Base-by-base conservation (phyloP, 2,888 invertebrate genomes). In the Caenorhabditis imperialis region DNA sequence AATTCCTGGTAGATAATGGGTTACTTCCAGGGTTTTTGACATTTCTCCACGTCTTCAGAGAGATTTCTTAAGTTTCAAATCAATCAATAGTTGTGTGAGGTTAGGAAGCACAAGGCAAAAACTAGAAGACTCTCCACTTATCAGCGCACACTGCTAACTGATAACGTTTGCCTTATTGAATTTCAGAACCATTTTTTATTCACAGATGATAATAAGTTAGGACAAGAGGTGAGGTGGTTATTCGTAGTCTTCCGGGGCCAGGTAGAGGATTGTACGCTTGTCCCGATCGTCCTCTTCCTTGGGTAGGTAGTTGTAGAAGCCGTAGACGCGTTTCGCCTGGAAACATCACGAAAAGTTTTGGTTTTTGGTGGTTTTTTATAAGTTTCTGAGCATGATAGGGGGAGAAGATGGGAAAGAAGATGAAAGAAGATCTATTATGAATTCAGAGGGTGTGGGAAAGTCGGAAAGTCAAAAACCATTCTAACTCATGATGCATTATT, bases 251-350 rank as follows among this genome's bases (percentile, higher is more conserved):
- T 18, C 47, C 23, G 74, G 72, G 1, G 74, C 27, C 54, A 62
- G 53, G 40, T 67, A 50, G 50, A 72, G 16, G n/a, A 71, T 12
- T 4, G 73, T 67, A 1, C 75, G 65, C 30, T 75, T 78, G 51
- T 78, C 75, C 22, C 62, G 61, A 22, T 78, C 72, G 38, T 65
- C 67, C 12, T 78, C 75, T 25, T 57, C 71, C 25, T 75, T 71
- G 25, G 78, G 78, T 14, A 78, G 57, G 60, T 78, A 74, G 53
- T 78, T 75, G 71, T 76, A 78, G 44, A 78, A 67, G n/a, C 78
- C 76, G 47, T 78, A 78, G 62, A 76, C 71, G 57, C 75, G 55
- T 27, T 78, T 78, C 16, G 51, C 60, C 78, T 78, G 61, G 38
- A 78, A 73, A 14, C 12, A 14, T 42, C n/a, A n/a, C n/a, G n/a